Percentiles rank a stretch among this genome's conserved stretches.
phyloP scores from a whole-genome alignment of 2,113 vertebrate species.

The Coryphaenoides rupestris region DNA sequence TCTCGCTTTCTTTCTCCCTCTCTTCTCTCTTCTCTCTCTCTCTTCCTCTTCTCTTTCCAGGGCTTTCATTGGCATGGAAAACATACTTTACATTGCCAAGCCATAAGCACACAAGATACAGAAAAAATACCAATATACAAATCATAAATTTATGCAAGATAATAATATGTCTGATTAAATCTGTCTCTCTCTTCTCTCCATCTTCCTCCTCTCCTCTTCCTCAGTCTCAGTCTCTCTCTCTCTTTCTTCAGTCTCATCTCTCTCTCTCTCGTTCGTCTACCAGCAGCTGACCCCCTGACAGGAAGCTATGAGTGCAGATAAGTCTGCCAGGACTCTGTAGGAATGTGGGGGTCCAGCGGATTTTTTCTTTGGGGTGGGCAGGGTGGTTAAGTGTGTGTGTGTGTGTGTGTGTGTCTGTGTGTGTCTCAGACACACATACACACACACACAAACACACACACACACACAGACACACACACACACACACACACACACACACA shows the following conservation, averaged over 20 bases:
- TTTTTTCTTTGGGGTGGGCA: constrained; percentile 34
- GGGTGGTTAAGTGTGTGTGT: constrained; percentile 27
- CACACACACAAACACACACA: neutral
- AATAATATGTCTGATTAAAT: too few relatives aligned
- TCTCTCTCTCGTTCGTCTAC: constrained; percentile 12
- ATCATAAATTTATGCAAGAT: too few relatives aligned
- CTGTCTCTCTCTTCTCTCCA: neutral
- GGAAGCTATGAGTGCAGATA: constrained; percentile 58
- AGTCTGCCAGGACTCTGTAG: constrained; percentile 54
- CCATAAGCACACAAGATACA: too few relatives aligned
- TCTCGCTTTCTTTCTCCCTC: neutral
- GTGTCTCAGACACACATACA: constrained; percentile 2
- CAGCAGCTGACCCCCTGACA: constrained; percentile 62
- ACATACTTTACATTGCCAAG: too few relatives aligned
- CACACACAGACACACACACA: neutral
- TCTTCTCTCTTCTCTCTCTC: neutral
- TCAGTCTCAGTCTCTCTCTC: neutral
- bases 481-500: neutral
- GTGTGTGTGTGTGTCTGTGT: constrained; percentile 9
- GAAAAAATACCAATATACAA: too few relatives aligned
- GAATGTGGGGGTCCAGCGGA: constrained; percentile 45
- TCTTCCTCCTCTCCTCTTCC: neutral
- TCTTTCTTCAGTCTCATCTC: neutral
- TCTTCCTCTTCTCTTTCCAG: too few relatives aligned
- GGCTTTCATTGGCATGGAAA: too few relatives aligned